phyloP scores from a whole-genome alignment of 2,113 vertebrate species.

The Aspiorhynchus laticeps region DNA sequence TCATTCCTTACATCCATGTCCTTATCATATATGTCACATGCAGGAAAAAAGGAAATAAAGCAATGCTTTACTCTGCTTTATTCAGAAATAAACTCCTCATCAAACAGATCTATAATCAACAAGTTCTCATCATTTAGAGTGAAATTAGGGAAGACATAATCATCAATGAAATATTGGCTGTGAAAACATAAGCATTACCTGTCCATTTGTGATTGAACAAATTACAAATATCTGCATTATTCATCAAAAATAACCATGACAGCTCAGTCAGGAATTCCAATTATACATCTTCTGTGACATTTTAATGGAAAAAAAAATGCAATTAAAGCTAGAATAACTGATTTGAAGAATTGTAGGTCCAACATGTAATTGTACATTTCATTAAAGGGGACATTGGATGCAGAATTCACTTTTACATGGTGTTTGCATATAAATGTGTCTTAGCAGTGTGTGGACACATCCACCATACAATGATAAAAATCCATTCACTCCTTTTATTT shows the following conservation, averaged over 20 bases:
- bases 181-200: conserved; percentile 57
- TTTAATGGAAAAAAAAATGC: conserved; percentile 65
- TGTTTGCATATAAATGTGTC: too few relatives aligned
- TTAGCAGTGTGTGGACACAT: too few relatives aligned
- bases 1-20: not conserved
- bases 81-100: conserved; percentile 64
- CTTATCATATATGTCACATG: not conserved
- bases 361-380: conserved; percentile 55
- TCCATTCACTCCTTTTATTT: too few relatives aligned
- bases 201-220: conserved; percentile 71
- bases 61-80: not conserved
- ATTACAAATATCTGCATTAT: conserved; percentile 70
- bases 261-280: conserved; percentile 61
- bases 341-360: conserved; percentile 53
- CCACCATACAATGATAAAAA: too few relatives aligned
- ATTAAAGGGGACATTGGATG: not conserved
- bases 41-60: not conserved
- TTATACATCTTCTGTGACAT: conserved; percentile 64
- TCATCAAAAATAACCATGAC: conserved; percentile 64
- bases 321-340: conserved; percentile 71
- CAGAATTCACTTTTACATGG: too few relatives aligned
- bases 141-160: conserved; percentile 53
- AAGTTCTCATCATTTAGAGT: conserved; percentile 55
- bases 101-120: conserved; percentile 55
- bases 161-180: conserved; percentile 67